Base-by-base conservation (phyloP, 1,140 invertebrate species). In the Ganaspis sp. region DNA sequence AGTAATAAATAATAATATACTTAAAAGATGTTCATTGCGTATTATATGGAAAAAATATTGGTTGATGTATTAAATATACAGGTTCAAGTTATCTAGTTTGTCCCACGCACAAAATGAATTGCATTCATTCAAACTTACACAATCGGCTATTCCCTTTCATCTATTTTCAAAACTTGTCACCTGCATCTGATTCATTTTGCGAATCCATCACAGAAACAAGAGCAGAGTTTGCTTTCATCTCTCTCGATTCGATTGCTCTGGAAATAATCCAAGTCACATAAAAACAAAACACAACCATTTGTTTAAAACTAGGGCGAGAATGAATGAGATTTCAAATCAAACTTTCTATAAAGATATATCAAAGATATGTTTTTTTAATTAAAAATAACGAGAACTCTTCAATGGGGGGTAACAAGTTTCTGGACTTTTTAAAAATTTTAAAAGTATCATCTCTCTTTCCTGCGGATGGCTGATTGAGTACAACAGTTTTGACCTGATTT, bases 151-250 rank as follows among this genome's bases (percentile, higher is more conserved):
- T 45, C 42, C 42, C 42, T 45, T 45, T 45, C 38, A 40, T 40
- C 42, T 45, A 45, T 45, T 45, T 15, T 45, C 9, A 45, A 45
- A 45, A 45, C 42, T 45, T 45, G 42, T 45, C 42, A 45, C 42
- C 42, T 45, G 42, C 11, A 45, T 45, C 42, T 45, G 42, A 45
- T 45, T 45, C 42, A 45, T 45, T 45, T 45, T 45, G 42, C 42
- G 12, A 45, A 45, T 45, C 12, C 42, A 45, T 45, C 42, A 45
- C 11, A 12, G 12, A 45, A 15, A 45, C 42, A 45, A 45, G 42
- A 15, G 42, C 1, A 15, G 42, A 45, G n/a, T 45, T 45, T 45
- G 11, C 42, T 45, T 45, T 45, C 42, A 45, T 45, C 15, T 45
- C 42, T 45, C 42, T 45, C 42, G 12, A 45, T 45, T 45, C 2